Conservation (phyloP, 2,797 vertebrate species). For the Heteromormyrus szaboi region DNA sequence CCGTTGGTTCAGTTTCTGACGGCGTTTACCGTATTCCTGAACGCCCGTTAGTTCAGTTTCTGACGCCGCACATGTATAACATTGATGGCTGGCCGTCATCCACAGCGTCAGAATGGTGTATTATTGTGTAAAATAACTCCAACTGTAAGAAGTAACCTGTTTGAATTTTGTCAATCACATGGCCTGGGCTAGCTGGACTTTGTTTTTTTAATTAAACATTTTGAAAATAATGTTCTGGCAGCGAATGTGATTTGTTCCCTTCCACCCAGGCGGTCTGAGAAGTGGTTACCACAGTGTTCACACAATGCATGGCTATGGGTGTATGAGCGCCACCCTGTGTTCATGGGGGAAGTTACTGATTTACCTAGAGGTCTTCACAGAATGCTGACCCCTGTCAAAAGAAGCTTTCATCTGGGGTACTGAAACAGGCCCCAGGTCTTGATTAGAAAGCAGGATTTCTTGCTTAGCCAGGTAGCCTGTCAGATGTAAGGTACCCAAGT, state of each 20-base stretch:
- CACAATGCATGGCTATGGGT: background rate
- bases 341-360: background rate
- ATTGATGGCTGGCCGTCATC: background rate
- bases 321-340: background rate
- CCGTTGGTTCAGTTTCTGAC: too few relatives aligned
- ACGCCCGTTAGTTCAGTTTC: too few relatives aligned
- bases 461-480: background rate
- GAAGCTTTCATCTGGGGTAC: background rate
- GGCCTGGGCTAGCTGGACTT: slow-evolving; percentile 55
- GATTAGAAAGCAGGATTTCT: background rate
- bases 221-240: slow-evolving; percentile 46
- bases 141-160: background rate
- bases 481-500: background rate
- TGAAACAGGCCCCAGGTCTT: background rate
- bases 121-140: slow-evolving; percentile 36
- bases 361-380: background rate
- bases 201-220: slow-evolving; percentile 57
- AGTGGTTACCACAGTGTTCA: background rate
- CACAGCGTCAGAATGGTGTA: slow-evolving; percentile 10
- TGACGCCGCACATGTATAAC: background rate
- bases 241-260: background rate
- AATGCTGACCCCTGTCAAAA: background rate
- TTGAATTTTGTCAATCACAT: slow-evolving; percentile 40
- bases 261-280: background rate
- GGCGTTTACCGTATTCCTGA: too few relatives aligned